A percentile compares a stretch with the other conserved stretches of the same genome.
Conservation (phyloP, 2,113 vertebrate genomes). For the Gracilinanus agilis region DNA sequence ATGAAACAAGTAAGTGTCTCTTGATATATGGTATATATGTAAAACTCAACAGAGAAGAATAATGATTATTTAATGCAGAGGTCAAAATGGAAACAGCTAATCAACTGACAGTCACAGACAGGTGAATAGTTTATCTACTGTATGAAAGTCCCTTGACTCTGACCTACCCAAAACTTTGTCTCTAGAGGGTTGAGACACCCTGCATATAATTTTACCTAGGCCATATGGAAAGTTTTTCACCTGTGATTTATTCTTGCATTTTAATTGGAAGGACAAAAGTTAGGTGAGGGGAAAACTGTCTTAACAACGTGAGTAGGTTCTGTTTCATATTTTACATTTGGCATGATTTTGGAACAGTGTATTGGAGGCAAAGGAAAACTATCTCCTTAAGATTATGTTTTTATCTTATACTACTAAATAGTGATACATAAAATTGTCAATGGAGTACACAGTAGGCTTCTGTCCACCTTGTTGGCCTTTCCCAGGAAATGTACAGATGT, state of each 20-base stretch:
- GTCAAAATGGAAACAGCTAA: background rate
- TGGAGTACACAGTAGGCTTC: background rate
- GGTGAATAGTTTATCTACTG: background rate
- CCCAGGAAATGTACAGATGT: background rate
- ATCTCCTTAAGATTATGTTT: background rate
- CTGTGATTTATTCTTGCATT: background rate
- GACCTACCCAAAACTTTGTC: background rate
- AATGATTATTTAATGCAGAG: background rate
- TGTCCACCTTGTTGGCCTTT: background rate
- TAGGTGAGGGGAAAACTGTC: background rate
- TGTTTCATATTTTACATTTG: background rate
- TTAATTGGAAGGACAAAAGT: background rate
- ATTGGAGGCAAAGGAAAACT: background rate
- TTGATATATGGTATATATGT: background rate
- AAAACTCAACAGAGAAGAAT: background rate
- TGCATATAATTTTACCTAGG: background rate
- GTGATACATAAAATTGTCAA: background rate
- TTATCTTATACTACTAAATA: background rate
- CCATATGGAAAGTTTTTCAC: background rate
- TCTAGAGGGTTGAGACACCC: background rate
- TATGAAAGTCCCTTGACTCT: background rate
- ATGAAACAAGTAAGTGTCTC: background rate
- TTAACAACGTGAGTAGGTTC: background rate
- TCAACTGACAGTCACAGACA: background rate
- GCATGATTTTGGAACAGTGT: background rate